Conservation (phyloP, 2,888 invertebrate species). For the Brassicogethes aeneus region DNA sequence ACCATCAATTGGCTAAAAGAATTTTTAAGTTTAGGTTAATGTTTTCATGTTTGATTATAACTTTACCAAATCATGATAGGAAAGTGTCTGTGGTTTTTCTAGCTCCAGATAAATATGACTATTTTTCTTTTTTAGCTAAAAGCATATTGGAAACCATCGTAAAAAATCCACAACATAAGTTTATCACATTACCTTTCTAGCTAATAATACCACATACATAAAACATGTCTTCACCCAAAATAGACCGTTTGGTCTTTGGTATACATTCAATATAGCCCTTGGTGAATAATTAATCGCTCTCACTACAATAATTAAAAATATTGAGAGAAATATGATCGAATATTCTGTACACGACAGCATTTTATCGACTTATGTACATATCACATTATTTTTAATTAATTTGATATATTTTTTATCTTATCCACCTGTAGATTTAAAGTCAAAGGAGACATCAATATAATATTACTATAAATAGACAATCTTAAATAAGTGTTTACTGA, state of each 20-base stretch:
- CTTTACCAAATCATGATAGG: slow-evolving; percentile 44
- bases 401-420: neutral
- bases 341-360: neutral
- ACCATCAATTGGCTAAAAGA: slow-evolving; percentile 57
- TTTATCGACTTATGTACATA: too few relatives aligned
- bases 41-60: slow-evolving; percentile 2
- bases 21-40: too few relatives aligned
- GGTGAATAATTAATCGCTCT: slow-evolving; percentile 13
- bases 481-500: too few relatives aligned
- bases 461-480: too few relatives aligned
- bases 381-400: too few relatives aligned
- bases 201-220: slow-evolving; percentile 40
- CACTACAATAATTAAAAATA: neutral
- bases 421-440: too few relatives aligned
- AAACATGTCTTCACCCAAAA: slow-evolving; percentile 46
- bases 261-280: slow-evolving; percentile 38
- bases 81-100: slow-evolving; percentile 50
- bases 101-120: slow-evolving; percentile 30
- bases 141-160: too few relatives aligned
- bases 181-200: too few relatives aligned
- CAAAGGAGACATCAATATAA: too few relatives aligned
- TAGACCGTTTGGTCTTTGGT: slow-evolving; percentile 42
- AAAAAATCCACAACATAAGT: too few relatives aligned
- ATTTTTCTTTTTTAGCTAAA: slow-evolving; percentile 26
- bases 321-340: neutral